phyloP scores from a whole-genome alignment of 53 echinoderm and acorn worm species.

The Zoroaster sp. region DNA sequence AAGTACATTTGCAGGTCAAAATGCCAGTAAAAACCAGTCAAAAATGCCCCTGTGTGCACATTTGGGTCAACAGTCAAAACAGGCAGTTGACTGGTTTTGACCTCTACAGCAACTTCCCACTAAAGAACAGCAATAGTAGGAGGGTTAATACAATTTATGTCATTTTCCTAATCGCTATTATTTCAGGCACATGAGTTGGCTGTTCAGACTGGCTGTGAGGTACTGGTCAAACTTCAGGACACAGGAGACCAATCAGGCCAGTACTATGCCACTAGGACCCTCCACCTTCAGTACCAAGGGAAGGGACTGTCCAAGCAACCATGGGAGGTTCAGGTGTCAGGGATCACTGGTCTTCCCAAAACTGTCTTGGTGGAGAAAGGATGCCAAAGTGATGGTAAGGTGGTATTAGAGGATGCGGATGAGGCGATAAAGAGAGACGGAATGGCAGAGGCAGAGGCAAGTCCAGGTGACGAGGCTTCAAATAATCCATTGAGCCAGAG shows the following conservation, averaged over 20 bases:
- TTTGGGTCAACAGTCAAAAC: too few relatives aligned
- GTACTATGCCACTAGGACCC: constrained; percentile 50
- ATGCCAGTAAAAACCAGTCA: too few relatives aligned
- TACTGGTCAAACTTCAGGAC: constrained; percentile 49
- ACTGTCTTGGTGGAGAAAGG: constrained; percentile 19
- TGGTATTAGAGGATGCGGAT: not conserved
- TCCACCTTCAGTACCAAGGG: constrained; percentile 21
- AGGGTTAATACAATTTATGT: too few relatives aligned
- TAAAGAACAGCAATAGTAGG: too few relatives aligned
- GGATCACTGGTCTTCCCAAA: constrained; percentile 50
- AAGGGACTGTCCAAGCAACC: constrained; percentile 43
- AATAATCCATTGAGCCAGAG: not conserved
- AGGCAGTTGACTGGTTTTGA: too few relatives aligned
- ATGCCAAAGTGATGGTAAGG: constrained; percentile 15
- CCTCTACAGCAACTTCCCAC: too few relatives aligned
- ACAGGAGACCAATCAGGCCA: not conserved
- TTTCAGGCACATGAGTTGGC: constrained; percentile 57
- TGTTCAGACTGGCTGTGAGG: constrained; percentile 63
- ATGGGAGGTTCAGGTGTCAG: constrained; percentile 38
- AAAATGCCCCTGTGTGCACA: too few relatives aligned
- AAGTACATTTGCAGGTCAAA: too few relatives aligned
- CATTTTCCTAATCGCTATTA: not conserved
- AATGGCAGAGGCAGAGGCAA: not conserved
- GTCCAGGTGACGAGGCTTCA: not conserved
- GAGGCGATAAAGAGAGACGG: not conserved